Base-by-base conservation (phyloP, 2,797 vertebrate genomes). In the Tenualosa thibaudeaui region DNA sequence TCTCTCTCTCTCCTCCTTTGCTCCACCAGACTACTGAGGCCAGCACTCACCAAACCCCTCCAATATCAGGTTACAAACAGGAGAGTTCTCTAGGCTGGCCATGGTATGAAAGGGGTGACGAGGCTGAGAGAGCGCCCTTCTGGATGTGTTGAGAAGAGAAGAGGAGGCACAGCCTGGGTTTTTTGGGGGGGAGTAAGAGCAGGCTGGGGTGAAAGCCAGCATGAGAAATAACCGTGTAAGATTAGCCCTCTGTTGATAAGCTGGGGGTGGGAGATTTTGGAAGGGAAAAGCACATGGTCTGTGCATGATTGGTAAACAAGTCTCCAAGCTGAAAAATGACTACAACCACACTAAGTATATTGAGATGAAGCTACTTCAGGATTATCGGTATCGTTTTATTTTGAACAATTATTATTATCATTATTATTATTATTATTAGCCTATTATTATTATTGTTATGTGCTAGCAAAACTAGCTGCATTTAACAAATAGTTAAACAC, bases 61-160 rank as follows among this genome's bases (percentile, higher is more conserved):
- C 75, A 58, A 81, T 82, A 89, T 88, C 85, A 78, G 87, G 85
- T 89, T 89, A 89, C 88, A 83, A 84, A 84, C 83, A 81, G 62
- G 58, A 13, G 49, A 81, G 53, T 83, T 71, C 53, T n/a, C 9
- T 65, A 46, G 56, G 78, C 78, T 71, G 58, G 54, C 46, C 68
- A 56, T 19, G 31, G 31, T 37, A 26, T 68, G 12, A 26, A 26
- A 6, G 26, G 31, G 65, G 31, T 40, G 31, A 40, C 13, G 65
- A 40, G 31, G 65, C 31, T 71, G 26, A 6, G 65, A 17, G 31
- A 19, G 15, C 17, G 13, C 31, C 65, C 31, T 31, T 71, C 3
- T 40, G 65, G 13, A 71, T 40, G 65, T 40, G 31, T 71, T 1
- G 31, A 71, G 46, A 46, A 46, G 46, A 46, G 46, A 46, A 46